Evolutionary conservation across 2,113 vertebrate species (phyloP).

Genomic region (Percopsis transmontana): DNA sequence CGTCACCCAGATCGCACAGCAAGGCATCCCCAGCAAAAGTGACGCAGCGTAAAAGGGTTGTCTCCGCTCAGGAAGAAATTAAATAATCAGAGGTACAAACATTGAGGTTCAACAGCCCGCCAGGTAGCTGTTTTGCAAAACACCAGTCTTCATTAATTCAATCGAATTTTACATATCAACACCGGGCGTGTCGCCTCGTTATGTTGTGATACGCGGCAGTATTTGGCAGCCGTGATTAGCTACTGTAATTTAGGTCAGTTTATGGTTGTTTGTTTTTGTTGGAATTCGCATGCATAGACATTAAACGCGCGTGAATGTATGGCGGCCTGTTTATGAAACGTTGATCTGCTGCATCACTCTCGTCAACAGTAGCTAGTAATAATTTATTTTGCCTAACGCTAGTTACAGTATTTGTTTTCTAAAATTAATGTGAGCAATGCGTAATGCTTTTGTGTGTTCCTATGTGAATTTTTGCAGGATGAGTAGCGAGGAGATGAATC

Average conservation of each 20-base stretch:
- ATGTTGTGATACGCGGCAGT: slow-evolving; percentile 9
- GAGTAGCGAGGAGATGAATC: slow-evolving; percentile 88
- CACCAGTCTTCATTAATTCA: background rate
- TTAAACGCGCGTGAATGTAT: slow-evolving; percentile 40
- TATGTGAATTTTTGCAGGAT: slow-evolving; percentile 70
- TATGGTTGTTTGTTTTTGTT: slow-evolving; percentile 11
- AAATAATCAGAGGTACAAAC: slow-evolving; percentile 12
- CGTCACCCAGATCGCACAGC: slow-evolving; percentile 28
- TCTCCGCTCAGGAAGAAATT: background rate
- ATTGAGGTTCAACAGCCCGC: slow-evolving; percentile 18
- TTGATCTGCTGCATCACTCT: slow-evolving; percentile 21
- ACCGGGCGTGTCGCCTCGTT: slow-evolving; percentile 5
- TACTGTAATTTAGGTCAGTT: slow-evolving; percentile 9
- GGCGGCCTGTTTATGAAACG: slow-evolving; percentile 15
- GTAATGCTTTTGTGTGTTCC: background rate
- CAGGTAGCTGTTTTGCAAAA: slow-evolving; percentile 32
- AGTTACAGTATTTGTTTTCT: background rate
- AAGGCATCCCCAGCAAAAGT: background rate
- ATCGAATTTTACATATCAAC: background rate
- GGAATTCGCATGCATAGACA: slow-evolving; percentile 7
- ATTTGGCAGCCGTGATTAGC: slow-evolving; percentile 26
- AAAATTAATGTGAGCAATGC: no score
- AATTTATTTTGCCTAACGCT: background rate
- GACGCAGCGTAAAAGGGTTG: slow-evolving; percentile 7
- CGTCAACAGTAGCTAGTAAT: slow-evolving; percentile 19